phyloP scores from a whole-genome alignment of 2,113 vertebrate species.

The Etia nguti region DNA sequence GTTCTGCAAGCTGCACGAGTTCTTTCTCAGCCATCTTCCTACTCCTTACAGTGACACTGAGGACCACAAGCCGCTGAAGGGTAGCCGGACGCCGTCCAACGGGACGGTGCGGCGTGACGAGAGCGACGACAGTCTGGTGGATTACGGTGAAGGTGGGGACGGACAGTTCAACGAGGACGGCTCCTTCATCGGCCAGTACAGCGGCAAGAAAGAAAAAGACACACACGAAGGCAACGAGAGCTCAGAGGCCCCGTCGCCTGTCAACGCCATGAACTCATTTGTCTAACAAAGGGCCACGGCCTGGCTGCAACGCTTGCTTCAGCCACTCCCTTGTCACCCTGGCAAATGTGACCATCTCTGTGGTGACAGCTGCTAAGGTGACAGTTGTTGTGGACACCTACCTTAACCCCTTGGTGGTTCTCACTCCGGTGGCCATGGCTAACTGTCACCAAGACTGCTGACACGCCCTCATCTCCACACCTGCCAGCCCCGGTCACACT shows the following conservation, averaged over 20 bases:
- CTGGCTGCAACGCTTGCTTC: not conserved
- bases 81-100: constrained; percentile 93
- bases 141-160: constrained; percentile 96
- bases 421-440: constrained; percentile 25
- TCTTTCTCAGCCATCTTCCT: not conserved
- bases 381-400: constrained; percentile 24
- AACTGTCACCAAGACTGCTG: constrained; percentile 45
- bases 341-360: constrained; percentile 41
- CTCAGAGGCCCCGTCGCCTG: constrained; percentile 94
- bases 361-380: constrained; percentile 50
- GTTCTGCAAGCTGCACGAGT: not conserved
- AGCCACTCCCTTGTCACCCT: constrained; percentile 42
- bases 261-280: constrained; percentile 98
- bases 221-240: constrained; percentile 96
- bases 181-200: constrained; percentile 97
- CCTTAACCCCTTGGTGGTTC: constrained; percentile 12
- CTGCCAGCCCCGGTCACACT: constrained; percentile 43
- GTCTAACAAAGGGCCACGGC: constrained; percentile 70
- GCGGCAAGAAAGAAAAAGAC: constrained; percentile 97
- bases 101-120: constrained; percentile 96
- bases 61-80: constrained; percentile 95
- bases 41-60: constrained; percentile 83
- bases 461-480: constrained; percentile 38
- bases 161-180: constrained; percentile 98
- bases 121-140: constrained; percentile 95